Base-by-base conservation (phyloP, 2,113 vertebrate genomes). In the Poicephalus meyeri region DNA sequence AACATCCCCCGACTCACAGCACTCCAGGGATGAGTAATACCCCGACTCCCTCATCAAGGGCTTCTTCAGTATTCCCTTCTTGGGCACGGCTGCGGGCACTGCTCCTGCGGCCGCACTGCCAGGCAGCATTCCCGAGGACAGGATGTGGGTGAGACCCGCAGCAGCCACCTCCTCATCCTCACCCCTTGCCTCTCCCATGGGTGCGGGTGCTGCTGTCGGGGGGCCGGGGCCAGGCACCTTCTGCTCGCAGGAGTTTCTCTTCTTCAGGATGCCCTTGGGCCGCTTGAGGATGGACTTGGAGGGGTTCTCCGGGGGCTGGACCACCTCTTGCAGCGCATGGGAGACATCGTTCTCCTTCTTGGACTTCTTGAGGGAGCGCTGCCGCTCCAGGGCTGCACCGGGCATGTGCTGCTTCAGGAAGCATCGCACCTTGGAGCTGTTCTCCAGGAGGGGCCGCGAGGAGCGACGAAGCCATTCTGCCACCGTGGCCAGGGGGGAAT, bases 21-120 rank as follows among this genome's bases (percentile, higher is more conserved):
- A 98, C n/a, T 99, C 99, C 2, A 99, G 98, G 3, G 99, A 99
- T 0, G 99, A 99, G 77, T 98, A 99, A 91, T 99, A 99, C 1
- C 99, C 99, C 0, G 99, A 99, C 61, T 99, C 99, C 4, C 99
- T 97, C 70, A 98, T 98, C 1, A 66, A 53, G 1, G 99, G 96
- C 69, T 99, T 99, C 96, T 99, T 99, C 28, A 99, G 97, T 77
- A 99, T 99, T 52, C 99, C 99, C 95, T 99, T 99, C 91, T 97
- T 99, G 69, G 99, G 99, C 50, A 85, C 44, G 5, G 91, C 84
- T 0, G 16, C 8, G 3, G 58, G 82, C 2, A 39, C 56, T 0
- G 31, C 83, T 4, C 19, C 44, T 1, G 6, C 2, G 6, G 25
- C 60, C 1, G 1, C 1, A 7, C 44, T 47, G 31, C 66, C 11